Evolutionary conservation across 2,888 invertebrate genomes (phyloP), one percentile per base, ranked within the genome.

Genomic region (Gnatocerus cornutus): DNA sequence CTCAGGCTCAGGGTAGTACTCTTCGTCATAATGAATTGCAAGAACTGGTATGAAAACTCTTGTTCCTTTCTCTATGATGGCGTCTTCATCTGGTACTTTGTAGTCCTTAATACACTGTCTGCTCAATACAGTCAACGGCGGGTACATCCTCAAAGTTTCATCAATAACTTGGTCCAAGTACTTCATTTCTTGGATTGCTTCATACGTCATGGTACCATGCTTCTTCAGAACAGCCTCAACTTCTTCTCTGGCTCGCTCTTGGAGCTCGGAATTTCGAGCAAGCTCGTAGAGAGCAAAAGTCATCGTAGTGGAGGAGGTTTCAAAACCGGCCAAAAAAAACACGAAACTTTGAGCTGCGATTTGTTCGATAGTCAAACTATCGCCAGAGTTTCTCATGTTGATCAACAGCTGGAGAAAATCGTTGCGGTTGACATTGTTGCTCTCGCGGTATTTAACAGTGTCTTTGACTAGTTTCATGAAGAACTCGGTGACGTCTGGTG

Each of bases 391-490:
- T 7, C 76, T 87, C 33, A 89, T 72, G 30, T 88, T 84, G 12
- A 87, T 81, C 55, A 89, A 79, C 1, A 88, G 75, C 66, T 89
- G 87, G 66, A 90, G 78, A 71, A 90, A 88, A 79, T 88, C 89
- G 53, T 88, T 87, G 5, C 87, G 79, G 0, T 74, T 77, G 0
- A 88, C 71, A 0, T 86, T 82, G 71, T 86, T 85, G n/a, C 80
- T 78, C 70, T 86, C 85, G 3, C 88, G 79, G 63, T 85, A 83
- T 0, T 84, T 79, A 0, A 88, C 82, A 0, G 86, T 86, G 0
- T 85, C 80, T 0, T 79, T 83, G 0, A 87, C 85, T 0, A 85
- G 78, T 0, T 80, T 78, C 30, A 82, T 77, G 46, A 88, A 88
- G 71, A 88, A 89, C 0, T 84, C 67, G 0, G 72, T 74, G 0